Conservation (phyloP, 2,888 invertebrate species). For the Cheilosia vulpina region DNA sequence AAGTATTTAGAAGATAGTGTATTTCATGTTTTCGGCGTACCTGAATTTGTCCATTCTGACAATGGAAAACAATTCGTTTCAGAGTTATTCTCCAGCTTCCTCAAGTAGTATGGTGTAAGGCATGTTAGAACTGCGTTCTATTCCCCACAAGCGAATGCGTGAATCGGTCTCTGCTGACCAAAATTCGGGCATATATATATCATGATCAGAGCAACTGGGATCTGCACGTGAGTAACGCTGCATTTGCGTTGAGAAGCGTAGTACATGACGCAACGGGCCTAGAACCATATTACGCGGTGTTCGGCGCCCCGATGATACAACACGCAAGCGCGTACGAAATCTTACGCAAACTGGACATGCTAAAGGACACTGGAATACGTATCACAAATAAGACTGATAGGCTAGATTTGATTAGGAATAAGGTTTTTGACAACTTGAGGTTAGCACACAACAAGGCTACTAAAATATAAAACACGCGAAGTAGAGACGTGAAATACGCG, state of each 20-base stretch:
- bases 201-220: conserved; percentile 54
- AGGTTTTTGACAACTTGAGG: too few relatives aligned
- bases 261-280: conserved; percentile 37
- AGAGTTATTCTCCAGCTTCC: conserved; percentile 10
- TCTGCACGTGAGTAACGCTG: conserved; percentile 19
- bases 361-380: neutral
- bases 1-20: neutral
- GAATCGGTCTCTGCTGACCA: conserved; percentile 29
- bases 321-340: conserved; percentile 2
- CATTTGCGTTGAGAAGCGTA: conserved; percentile 40
- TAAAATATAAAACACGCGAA: too few relatives aligned
- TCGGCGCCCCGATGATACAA: conserved; percentile 28
- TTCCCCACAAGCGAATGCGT: conserved; percentile 56
- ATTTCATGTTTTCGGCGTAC: too few relatives aligned
- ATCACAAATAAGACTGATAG: neutral
- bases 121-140: conserved; percentile 54
- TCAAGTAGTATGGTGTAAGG: conserved; percentile 41
- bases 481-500: too few relatives aligned
- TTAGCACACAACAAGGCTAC: neutral
- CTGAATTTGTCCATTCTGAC: conserved; percentile 9
- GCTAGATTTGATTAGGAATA: neutral
- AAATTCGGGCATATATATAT: conserved; percentile 27
- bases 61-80: conserved; percentile 56
- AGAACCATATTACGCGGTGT: conserved; percentile 57
- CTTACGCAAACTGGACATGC: neutral